A percentile compares a stretch with the other conserved stretches of the same genome.
Conservation (phyloP, 2,113 vertebrate genomes). For the Ptyas mucosa region DNA sequence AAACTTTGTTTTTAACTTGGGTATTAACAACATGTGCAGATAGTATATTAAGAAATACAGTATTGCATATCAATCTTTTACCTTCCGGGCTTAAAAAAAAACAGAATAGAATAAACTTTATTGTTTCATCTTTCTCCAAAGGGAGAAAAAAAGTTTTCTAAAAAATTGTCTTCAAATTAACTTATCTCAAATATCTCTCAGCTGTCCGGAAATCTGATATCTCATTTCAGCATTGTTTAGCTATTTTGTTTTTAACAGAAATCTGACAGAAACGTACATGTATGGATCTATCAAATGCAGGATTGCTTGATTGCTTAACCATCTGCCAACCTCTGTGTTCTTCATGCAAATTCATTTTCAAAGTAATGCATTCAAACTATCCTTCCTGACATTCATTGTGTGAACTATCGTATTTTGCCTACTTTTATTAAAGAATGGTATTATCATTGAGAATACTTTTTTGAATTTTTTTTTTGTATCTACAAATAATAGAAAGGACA, state of each 20-base stretch:
- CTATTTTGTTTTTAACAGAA: slow-evolving; percentile 47
- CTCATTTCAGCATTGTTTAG: slow-evolving; percentile 39
- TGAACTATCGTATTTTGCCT: slow-evolving; percentile 52
- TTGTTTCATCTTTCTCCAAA: background rate
- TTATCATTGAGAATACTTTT: slow-evolving; percentile 45
- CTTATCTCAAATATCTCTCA: slow-evolving; percentile 46
- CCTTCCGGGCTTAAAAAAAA: background rate
- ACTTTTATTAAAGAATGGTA: slow-evolving; percentile 48
- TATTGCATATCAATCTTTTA: background rate
- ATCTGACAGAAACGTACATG: slow-evolving; percentile 42
- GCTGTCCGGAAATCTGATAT: slow-evolving; percentile 34
- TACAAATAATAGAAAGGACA: slow-evolving; percentile 31
- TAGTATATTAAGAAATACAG: background rate
- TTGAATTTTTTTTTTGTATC: slow-evolving; percentile 39
- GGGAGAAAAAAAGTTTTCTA: background rate
- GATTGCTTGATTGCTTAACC: slow-evolving; percentile 56
- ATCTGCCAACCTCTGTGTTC: slow-evolving; percentile 16
- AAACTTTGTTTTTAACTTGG: background rate
- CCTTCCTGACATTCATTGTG: slow-evolving; percentile 48
- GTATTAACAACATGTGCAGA: background rate
- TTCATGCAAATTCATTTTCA: background rate
- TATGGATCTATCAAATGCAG: slow-evolving; percentile 10
- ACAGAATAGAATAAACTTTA: background rate
- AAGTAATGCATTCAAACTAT: slow-evolving; percentile 58
- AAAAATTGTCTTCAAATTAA: slow-evolving; percentile 37